Base-by-base conservation (phyloP, 2,113 vertebrate species). In the Eclectus roratus region DNA sequence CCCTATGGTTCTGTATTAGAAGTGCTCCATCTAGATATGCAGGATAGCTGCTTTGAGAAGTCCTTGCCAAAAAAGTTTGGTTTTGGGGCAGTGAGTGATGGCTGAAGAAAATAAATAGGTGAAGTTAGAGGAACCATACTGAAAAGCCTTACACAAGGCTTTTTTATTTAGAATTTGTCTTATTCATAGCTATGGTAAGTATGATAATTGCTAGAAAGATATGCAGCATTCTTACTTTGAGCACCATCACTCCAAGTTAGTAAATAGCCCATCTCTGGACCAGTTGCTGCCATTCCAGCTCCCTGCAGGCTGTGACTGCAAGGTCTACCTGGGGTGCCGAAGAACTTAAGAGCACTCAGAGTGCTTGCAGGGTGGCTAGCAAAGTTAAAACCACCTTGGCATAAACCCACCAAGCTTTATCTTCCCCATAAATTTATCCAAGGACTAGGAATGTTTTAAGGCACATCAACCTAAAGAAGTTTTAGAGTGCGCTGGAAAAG, bases 381-480 rank as follows among this genome's bases (percentile, higher is more conserved):
- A 82, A 93, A 94, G 72, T 87, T 91, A 79, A 95, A 89, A 96
- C 49, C 0, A 0, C 64, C 41, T 77, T 58, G 82, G 88, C 84
- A 80, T 93, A 94, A 95, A 94, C 84, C 93, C 47, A 2, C 83
- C 80, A 65, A 73, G 89, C 69, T 97, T 97, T 97, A 97, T 96
- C 87, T 79, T 91, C 66, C 72, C 70, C 52, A 82, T 96, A 97
- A 97, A 97, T 97, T 91, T 91, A n/a, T 27, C 94, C 95, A 96
- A 97, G 94, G 91, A 88, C 92, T 94, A 28, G 95, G 63, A 92
- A 84, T 95, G 92, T 97, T 97, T 96, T 96, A 97, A 92, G 95
- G 91, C 90, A 61, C 93, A 95, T 96, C 95, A 97, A 66, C 58
- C 94, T 77, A 82, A 88, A 94, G 88, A 96, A 97, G 93, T 96